Evolutionary conservation across 1,140 invertebrate species (phyloP).

Genomic region (Leptinotarsa lineolata): DNA sequence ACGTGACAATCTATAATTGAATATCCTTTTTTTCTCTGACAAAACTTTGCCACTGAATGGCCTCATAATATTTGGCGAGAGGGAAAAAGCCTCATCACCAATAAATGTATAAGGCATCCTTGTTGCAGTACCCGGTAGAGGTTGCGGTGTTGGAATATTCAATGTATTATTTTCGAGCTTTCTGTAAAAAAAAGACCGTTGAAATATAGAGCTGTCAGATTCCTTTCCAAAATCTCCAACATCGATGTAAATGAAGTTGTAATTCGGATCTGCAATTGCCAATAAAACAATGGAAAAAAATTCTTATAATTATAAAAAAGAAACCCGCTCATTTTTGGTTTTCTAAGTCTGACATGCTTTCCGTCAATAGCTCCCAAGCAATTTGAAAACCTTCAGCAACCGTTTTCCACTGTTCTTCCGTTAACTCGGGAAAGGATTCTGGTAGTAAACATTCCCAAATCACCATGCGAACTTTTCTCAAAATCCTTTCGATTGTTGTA

Average conservation of each 20-base stretch:
- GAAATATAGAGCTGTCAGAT: slow-evolving; percentile 27
- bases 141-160: background rate
- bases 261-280: slow-evolving; percentile 31
- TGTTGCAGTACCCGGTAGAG: slow-evolving; percentile 8
- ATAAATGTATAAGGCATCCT: slow-evolving; percentile 7
- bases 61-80: background rate
- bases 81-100: slow-evolving; percentile 18
- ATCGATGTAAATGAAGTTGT: slow-evolving; percentile 28
- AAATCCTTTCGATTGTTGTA: slow-evolving; percentile 26
- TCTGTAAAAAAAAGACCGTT: background rate
- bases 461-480: slow-evolving; percentile 25
- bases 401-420: background rate
- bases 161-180: slow-evolving; percentile 7
- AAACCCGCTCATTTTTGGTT: slow-evolving; percentile 24
- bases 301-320: slow-evolving; percentile 22
- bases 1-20: background rate
- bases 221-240: slow-evolving; percentile 33
- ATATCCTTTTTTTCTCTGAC: background rate
- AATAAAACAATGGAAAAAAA: slow-evolving; percentile 26
- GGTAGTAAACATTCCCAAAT: slow-evolving; percentile 15
- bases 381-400: slow-evolving; percentile 18
- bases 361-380: slow-evolving; percentile 56
- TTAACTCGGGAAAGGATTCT: background rate
- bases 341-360: slow-evolving; percentile 50
- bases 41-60: background rate